These are phyloP conservation scores for Rhopalosiphum padi DNA, from an alignment of 1,140 invertebrate genomes.

Conservation along the genomic window DNA sequence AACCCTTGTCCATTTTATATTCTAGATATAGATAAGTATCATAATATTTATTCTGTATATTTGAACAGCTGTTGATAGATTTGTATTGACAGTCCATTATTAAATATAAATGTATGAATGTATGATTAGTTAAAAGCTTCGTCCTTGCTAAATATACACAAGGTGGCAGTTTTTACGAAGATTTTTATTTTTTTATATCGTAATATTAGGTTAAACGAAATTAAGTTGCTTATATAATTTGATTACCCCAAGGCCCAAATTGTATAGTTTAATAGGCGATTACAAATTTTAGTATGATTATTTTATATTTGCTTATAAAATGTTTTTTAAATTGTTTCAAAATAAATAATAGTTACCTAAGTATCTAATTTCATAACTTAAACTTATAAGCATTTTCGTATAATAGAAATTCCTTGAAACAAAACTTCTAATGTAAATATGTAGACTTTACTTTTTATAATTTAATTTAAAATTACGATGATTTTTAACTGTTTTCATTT, in stretches of 20 bases:
- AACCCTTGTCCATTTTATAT: not conserved
- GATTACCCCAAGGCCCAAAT: not conserved
- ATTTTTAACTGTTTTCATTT: not conserved
- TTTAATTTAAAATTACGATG: not conserved
- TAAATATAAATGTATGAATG: conserved; percentile 10
- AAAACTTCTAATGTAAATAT: not conserved
- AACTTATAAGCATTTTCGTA: not conserved
- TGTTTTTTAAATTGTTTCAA: not conserved
- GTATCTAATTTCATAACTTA: not conserved
- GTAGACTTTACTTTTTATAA: not conserved
- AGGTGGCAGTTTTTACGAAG: not conserved
- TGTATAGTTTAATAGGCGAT: not conserved
- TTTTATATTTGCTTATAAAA: not conserved
- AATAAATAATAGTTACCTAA: not conserved
- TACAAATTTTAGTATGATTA: not conserved
- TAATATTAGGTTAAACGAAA: not conserved
- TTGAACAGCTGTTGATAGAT: not conserved
- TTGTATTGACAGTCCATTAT: not conserved
- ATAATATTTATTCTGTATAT: not conserved
- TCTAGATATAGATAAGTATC: not conserved
- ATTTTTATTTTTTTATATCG: not conserved
- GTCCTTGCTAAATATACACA: not conserved
- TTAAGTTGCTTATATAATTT: not conserved
- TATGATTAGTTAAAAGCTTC: conserved; percentile 11
- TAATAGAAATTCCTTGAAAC: not conserved